Evolutionary conservation across 2,113 vertebrate species (phyloP).

Genomic region (Apistogramma diplotaenia): DNA sequence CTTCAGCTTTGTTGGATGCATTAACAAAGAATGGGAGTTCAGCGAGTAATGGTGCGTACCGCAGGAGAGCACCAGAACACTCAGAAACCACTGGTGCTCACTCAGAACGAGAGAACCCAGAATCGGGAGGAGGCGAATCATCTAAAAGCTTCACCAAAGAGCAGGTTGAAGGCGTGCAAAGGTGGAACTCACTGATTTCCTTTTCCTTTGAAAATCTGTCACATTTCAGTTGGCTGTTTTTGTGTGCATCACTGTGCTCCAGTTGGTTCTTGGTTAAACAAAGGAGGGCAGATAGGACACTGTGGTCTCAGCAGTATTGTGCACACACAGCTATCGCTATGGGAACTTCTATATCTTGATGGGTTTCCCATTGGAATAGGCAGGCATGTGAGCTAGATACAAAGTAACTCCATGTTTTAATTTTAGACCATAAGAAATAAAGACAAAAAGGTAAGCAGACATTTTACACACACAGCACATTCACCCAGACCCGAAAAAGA

Average conservation of each 20-base stretch:
- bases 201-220: neutral
- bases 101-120: constrained; percentile 67
- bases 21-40: constrained; percentile 88
- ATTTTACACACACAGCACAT: neutral
- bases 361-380: constrained; percentile 19
- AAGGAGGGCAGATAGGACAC: neutral
- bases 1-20: constrained; percentile 85
- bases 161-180: constrained; percentile 91
- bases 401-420: neutral
- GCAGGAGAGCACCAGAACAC: constrained; percentile 74
- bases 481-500: neutral
- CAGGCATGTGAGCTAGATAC: constrained; percentile 3
- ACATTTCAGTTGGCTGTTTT: neutral
- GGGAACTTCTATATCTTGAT: constrained; percentile 35
- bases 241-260: neutral
- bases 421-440: neutral
- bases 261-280: neutral
- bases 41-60: constrained; percentile 81
- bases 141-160: constrained; percentile 89
- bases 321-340: constrained; percentile 38
- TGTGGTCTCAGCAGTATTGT: constrained; percentile 22
- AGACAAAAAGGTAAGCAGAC: neutral
- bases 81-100: constrained; percentile 70
- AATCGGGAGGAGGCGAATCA: constrained; percentile 67
- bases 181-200: constrained; percentile 67